Base-by-base conservation (phyloP, 1,140 invertebrate genomes). In the Acromyrmex heyeri region DNA sequence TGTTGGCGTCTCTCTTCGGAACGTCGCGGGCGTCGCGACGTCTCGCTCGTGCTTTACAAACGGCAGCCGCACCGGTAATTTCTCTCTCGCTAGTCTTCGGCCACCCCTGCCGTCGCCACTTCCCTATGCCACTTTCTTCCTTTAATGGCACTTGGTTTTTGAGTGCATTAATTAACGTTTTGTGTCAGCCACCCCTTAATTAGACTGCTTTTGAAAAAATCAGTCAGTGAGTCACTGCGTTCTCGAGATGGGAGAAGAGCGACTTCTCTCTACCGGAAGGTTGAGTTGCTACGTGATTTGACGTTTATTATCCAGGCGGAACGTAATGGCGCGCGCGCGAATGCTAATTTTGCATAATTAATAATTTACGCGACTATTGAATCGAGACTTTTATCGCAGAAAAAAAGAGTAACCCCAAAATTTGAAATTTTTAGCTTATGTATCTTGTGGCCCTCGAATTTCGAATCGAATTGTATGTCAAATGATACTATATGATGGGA, bases 161-260 rank as follows among this genome's bases (percentile, higher is more conserved):
- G 88, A 94, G 91, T 92, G 90, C 90, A 92, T 93, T 94, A 94
- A 94, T 94, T 93, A 94, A 93, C 91, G 93, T 93, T 94, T 92
- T 91, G 87, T 91, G 87, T 92, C 86, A 88, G 87, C 77, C 89
- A 83, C 81, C 87, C 87, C 89, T 93, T 94, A 94, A 94, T 94
- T 94, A 93, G 93, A 88, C 88, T 90, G 92, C 90, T 93, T 93
- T 93, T 91, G 90, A 92, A 94, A 93, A 93, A 94, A 89, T 94
- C 91, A 85, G 79, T 92, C 89, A 87, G 86, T 90, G 86, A 88
- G 70, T 88, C 86, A 76, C 70, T 34, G 55, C 53, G 81, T 55
- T 55, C 24, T 38, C 48, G 65, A 72, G 69, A 50, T 48, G 73
- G 10, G 53, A 77, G 38, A 24, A n/a, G 48, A 10, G n/a, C 59